Evolutionary conservation across 92 coral and sea anemone genomes (phyloP), one percentile per base, ranked within the genome.

Genomic region (Virgularia gustaviana): DNA sequence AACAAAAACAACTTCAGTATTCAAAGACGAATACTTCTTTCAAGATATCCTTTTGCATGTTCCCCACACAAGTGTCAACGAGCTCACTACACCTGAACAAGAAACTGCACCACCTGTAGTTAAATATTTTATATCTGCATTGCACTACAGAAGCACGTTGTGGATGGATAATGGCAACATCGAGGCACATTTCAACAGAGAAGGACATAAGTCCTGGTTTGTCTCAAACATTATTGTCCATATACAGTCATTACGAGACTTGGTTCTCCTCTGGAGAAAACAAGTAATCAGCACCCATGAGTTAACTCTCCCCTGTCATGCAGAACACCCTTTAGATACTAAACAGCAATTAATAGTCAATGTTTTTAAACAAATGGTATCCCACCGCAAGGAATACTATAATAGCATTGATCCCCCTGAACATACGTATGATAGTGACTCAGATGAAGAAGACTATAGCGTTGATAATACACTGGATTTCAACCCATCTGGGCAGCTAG

Each of bases 11-110:
- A 4, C 19, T n/a, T 41, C 63, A 18, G 47, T 60, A 0, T 64
- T 76, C 16, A 63, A 28, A 0, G 81, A 76, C 33, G 49, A 44
- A 0, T 76, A 42, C 29, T 62, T 44, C 29, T 63, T 18, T 15
- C 78, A 73, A 73, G 67, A 73, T 24, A 9, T 76, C 9, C 19
- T 76, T 24, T 6, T 76, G 36, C 1, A 70, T 12, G 24, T 15
- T 16, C 65, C 65, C 0, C 76, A 70, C 64, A 28, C 43, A 23
- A n/a, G 36, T 35, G 12, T 6, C 8, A 39, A 15, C 8, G 8
- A 39, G 45, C 8, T 39, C 8, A 15, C 8, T 39, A 39, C 9
- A 39, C 15, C 8, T 8, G 15, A 7, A 39, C 9, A 39, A 39
- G 15, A 39, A 32, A 63, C 20, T n/a, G n/a, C n/a, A n/a, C n/a